Evolutionary conservation across 2,113 vertebrate species (phyloP), one percentile per base, ranked within the genome.

Genomic region (Cryptomyrus ogoouensis): DNA sequence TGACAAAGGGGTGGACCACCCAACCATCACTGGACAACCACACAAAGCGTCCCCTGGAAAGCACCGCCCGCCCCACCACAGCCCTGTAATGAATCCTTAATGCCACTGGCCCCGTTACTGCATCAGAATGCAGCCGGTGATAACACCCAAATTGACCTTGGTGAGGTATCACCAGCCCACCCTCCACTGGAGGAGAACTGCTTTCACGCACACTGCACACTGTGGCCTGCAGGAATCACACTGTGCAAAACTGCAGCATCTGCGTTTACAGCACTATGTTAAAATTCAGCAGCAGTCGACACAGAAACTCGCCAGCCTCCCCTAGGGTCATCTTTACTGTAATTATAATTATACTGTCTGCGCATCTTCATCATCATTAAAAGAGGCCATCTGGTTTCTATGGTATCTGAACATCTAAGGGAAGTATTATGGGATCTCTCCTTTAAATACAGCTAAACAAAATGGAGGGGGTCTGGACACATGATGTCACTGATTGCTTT

Each of bases 81-180:
- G 83, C 39, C 27, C 42, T 62, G 58, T 83, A 92, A 95, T 95
- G 91, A 96, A 95, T 95, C 94, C 91, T 96, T 94, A 93, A 95
- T 95, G 92, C 90, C 46, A 90, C 66, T 47, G 56, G 62, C 87
- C 88, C 52, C n/a, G 80, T 88, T 90, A 56, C 52, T 56, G 52
- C 90, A 93, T 94, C 93, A 94, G 31, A 7, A 66, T 88, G 83
- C 89, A 39, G 52, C 87, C 88, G 56, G 91, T 93, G 91, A 93
- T 94, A 90, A 91, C 92, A 91, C 89, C 53, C 27, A 89, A 83
- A 70, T 89, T 94, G 92, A 95, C 94, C 95, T 95, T 94, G 93
- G 47, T 52, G 46, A 74, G n/a, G 62, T 8, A 21, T 56, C 88
- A 44, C 9, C 88, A 27, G 74, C 88, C 17, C 7, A 52, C 31